Base-by-base conservation (phyloP, 1,140 invertebrate species). In the Pachypsylla venusta region DNA sequence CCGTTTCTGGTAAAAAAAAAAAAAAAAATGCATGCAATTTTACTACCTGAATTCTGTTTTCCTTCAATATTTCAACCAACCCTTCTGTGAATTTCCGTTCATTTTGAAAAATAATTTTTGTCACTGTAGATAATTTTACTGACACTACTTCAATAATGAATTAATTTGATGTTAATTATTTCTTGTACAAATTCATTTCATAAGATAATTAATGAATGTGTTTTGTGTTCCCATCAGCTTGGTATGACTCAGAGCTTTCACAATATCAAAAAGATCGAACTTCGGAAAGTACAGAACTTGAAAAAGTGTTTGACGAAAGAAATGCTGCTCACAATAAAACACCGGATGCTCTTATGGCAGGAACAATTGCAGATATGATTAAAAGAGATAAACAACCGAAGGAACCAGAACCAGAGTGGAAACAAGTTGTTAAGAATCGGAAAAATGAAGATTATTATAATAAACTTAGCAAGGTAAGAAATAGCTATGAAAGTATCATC, bases 201-300 rank as follows among this genome's bases (percentile, higher is more conserved):
- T n/a, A n/a, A n/a, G n/a, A n/a, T n/a, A n/a, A n/a, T n/a, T n/a
- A n/a, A n/a, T n/a, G n/a, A n/a, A n/a, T n/a, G n/a, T n/a, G n/a
- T n/a, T n/a, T n/a, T n/a, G n/a, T n/a, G n/a, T 35, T 35, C 30
- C 27, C 39, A 61, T 28, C 60, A 93, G 90, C 90, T 58, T 93
- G 90, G 89, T 93, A 94, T 75, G 90, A 94, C 77, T 79, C 80
- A 68, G 88, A 87, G 69, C 79, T 89, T 67, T 79, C 82, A 63
- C 80, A 81, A 69, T 92, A 91, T 71, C 89, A 93, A 71, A 77
- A 82, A 67, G 85, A 88, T 67, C 80, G 88, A 60, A 4, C 42
- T 4, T 7, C 16, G 1, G 77, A 84, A 73, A 85, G 87, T 67
- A 87, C 82, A 54, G 90, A 93, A 73, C 73, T 92, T 60, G 86